Conservation (phyloP, 2,113 vertebrate species). For the Pteronura brasiliensis region DNA sequence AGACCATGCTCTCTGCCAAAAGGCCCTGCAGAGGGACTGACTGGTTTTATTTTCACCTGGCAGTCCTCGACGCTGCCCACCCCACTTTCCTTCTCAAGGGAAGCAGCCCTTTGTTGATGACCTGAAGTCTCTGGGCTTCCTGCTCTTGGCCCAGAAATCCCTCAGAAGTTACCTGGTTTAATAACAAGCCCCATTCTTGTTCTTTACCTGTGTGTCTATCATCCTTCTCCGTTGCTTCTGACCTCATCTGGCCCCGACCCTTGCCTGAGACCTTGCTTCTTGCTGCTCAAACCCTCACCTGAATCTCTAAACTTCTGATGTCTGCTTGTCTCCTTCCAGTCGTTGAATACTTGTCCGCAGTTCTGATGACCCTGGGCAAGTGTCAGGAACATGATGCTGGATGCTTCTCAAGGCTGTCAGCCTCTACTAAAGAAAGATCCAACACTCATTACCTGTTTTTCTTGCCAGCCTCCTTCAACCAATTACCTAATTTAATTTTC, state of each 20-base stretch:
- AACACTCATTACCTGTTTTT: not conserved
- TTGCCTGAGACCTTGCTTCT: not conserved
- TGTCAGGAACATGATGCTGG: not conserved
- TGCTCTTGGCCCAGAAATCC: not conserved
- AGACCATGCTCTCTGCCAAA: not conserved
- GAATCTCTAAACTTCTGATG: not conserved
- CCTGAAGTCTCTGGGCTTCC: not conserved
- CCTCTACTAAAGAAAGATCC: not conserved
- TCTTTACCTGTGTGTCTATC: not conserved
- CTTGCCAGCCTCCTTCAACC: conserved; percentile 29
- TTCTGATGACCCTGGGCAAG: not conserved
- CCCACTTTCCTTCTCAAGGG: not conserved
- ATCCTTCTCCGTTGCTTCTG: not conserved
- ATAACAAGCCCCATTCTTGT: not conserved
- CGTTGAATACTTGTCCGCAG: not conserved
- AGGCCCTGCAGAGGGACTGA: not conserved
- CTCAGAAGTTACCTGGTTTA: not conserved
- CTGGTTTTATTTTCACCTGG: not conserved
- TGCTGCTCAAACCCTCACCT: not conserved
- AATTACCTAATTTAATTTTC: conserved; percentile 54
- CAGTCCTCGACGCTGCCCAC: not conserved
- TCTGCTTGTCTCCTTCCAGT: not conserved
- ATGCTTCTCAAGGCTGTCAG: not conserved
- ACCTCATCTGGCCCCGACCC: not conserved
- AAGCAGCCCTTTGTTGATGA: not conserved